phyloP scores from a whole-genome alignment of 2,797 vertebrate species.

The Syngnathus acus region DNA sequence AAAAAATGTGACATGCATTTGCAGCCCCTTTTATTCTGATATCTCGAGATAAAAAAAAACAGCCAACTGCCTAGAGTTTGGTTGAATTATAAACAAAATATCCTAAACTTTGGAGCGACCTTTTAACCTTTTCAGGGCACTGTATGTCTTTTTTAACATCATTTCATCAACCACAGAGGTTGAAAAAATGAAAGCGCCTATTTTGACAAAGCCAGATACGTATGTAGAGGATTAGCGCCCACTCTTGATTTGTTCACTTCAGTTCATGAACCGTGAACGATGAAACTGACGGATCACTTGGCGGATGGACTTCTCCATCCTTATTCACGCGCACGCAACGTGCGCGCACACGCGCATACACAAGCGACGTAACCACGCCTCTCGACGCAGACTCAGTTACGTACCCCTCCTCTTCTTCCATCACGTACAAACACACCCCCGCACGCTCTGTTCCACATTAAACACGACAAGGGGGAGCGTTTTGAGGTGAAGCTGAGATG shows the following conservation, averaged over 20 bases:
- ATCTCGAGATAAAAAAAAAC: no score
- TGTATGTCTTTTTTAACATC: no score
- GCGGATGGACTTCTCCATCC: background rate
- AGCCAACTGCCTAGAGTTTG: no score
- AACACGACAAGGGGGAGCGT: conserved; percentile 16
- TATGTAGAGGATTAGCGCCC: no score
- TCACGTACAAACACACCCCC: conserved; percentile 24
- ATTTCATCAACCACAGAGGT: no score
- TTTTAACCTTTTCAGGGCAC: no score
- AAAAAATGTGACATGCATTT: no score
- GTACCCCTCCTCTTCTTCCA: conserved; percentile 50
- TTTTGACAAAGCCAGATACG: no score
- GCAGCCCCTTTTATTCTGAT: no score
- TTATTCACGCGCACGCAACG: background rate
- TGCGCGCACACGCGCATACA: background rate
- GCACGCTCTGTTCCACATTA: conserved; percentile 5
- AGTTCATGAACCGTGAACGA: background rate
- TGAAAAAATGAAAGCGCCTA: no score
- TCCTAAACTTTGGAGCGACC: no score
- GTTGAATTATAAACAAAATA: no score
- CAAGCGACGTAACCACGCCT: conserved; percentile 49
- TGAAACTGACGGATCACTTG: background rate
- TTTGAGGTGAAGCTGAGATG: conserved; percentile 37
- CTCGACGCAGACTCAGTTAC: conserved; percentile 59
- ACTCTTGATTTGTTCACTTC: background rate